A percentile compares a stretch with the other conserved stretches of the same genome.
phyloP scores from a whole-genome alignment of 1,140 invertebrate genomes.

The Battus philenor region DNA sequence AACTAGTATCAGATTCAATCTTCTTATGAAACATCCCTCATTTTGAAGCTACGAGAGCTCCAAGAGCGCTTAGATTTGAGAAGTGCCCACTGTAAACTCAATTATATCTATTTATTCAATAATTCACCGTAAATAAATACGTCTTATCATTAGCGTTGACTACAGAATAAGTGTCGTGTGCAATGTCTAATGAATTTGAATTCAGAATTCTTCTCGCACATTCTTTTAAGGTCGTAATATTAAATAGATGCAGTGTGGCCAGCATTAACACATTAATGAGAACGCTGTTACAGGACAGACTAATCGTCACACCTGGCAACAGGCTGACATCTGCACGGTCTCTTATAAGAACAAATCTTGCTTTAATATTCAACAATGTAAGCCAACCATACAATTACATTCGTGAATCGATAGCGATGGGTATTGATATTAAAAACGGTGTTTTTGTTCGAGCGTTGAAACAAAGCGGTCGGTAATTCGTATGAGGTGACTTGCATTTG shows the following conservation, averaged over 20 bases:
- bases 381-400: constrained; percentile 40
- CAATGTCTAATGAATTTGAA: not conserved
- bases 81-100: too few relatives aligned
- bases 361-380: constrained; percentile 1
- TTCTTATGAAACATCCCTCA: too few relatives aligned
- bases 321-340: not conserved
- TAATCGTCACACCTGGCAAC: constrained; percentile 37
- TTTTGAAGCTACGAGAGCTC: too few relatives aligned
- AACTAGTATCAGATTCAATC: too few relatives aligned
- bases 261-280: constrained; percentile 56
- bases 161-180: not conserved
- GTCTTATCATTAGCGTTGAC: too few relatives aligned
- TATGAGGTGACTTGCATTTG: constrained; percentile 68
- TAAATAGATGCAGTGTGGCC: constrained; percentile 30
- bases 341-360: not conserved
- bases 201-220: constrained; percentile 1
- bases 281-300: constrained; percentile 36
- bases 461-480: constrained; percentile 64
- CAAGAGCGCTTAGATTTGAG: too few relatives aligned
- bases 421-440: constrained; percentile 59
- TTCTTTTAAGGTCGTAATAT: constrained; percentile 31
- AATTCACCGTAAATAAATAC: too few relatives aligned
- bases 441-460: constrained; percentile 63
- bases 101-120: too few relatives aligned
- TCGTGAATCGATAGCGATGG: constrained; percentile 35